Evolutionary conservation across 2,888 invertebrate genomes (phyloP), one percentile per base, ranked within the genome.

Genomic region (Caenorhabditis sp.): DNA sequence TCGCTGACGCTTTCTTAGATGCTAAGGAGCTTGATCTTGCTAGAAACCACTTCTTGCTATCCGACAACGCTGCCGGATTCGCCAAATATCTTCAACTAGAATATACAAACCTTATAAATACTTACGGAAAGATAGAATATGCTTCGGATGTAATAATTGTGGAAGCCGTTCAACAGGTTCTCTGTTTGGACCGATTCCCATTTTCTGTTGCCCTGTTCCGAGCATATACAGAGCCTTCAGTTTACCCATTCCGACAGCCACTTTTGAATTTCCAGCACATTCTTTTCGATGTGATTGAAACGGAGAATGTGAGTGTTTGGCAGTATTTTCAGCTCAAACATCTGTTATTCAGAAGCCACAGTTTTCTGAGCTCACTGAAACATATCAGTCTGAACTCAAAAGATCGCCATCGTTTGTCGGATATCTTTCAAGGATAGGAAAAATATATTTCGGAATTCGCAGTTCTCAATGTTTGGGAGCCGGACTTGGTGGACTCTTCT

Each of bases 141-240:
- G n/a, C n/a, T n/a, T n/a, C n/a, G n/a, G n/a, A n/a, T n/a, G n/a
- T 68, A n/a, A 35, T 62, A 0, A 63, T 76, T 39, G 63, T 63
- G 8, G 65, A 76, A 55, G 39, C 70, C 13, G 70, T 76, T 30
- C 17, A 55, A 1, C 70, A 59, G 46, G 65, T 46, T 22, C 53
- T 76, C 30, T 70, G 63, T n/a, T 52, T 76, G 22, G 75, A 76
- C 26, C 56, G 75, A 17, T 76, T 53, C 22, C 70, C 75, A 11
- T 52, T 59, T 26, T 70, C 75, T 2, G 32, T 32, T 1, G 35
- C 27, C 2, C 24, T 70, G n/a, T 76, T 76, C 59, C 45, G 15
- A 3, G 62, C 48, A 7, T 70, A 43, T n/a, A 50, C 45, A 22
- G 26, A 41, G 4, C 62, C 62, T 2, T 17, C 27, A 8, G 39